A percentile compares a stretch with the other conserved stretches of the same genome.
Conservation (phyloP, 2,113 vertebrate genomes). For the Pollimyrus isidori region DNA sequence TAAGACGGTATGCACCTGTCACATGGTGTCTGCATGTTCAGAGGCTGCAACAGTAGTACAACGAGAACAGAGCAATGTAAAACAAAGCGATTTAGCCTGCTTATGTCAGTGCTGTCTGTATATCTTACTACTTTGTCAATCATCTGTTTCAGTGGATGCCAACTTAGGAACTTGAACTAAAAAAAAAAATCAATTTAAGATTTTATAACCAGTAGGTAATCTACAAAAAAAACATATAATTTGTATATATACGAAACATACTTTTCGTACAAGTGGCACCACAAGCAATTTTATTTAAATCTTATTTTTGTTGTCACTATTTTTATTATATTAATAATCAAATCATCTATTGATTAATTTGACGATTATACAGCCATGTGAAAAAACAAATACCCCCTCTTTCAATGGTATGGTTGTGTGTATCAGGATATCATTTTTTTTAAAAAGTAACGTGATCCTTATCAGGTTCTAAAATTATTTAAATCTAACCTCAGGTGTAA, state of each 20-base stretch:
- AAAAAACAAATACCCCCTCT: no score
- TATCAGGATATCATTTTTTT: no score
- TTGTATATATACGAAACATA: not conserved
- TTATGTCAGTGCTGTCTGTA: not conserved
- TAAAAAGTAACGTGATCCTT: no score
- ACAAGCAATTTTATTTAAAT: not conserved
- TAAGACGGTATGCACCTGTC: not conserved
- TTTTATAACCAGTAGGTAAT: not conserved
- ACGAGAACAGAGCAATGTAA: not conserved
- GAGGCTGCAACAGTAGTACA: not conserved
- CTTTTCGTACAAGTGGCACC: not conserved
- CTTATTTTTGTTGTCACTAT: not conserved
- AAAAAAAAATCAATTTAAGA: not conserved
- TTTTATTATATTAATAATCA: not conserved
- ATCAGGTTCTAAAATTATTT: no score
- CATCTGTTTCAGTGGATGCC: not conserved
- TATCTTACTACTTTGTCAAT: no score
- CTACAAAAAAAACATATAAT: not conserved
- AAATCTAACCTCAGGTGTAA: no score
- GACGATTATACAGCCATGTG: not conserved
- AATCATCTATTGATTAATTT: not conserved
- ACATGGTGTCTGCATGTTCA: not conserved
- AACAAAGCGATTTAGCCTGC: not conserved
- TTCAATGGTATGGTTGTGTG: no score
- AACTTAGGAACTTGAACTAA: not conserved